Evolutionary conservation across 2,113 vertebrate species (phyloP), one percentile per base, ranked within the genome.

Genomic region (Zosterops lateralis): DNA sequence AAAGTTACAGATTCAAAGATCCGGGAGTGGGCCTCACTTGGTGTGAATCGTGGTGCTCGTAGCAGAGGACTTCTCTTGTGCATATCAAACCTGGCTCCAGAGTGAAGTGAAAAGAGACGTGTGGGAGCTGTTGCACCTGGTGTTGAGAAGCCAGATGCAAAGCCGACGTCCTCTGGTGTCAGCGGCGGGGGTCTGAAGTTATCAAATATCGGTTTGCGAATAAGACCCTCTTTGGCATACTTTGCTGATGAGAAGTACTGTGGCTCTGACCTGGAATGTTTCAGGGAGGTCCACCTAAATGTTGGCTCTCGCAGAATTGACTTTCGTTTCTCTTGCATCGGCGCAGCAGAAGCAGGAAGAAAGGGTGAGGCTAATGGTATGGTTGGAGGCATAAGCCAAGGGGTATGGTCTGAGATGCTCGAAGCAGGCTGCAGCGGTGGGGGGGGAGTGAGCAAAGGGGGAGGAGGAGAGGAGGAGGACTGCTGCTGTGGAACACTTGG

Each of bases 201-300:
- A 97, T 99, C 99, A 67, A 99, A 99, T 89, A 99, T 98, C 1
- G 99, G 99, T 95, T 99, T 99, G 80, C 99, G 98, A 77, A 99
- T 99, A 40, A 99, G 99, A 84, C 99, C 99, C 97, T 99, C 99
- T 98, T 99, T 99, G 98, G 99, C 99, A 90, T 99, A 99, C 96
- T 99, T 99, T 75, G 99, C 99, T 81, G 99, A 99, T 79, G 99
- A 99, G 96, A 99, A 99, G 97, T 98, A 99, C 91, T 98, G 99
- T 16, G 98, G 98, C 78, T 98, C 98, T 18, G 98, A 98, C 84
- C 99, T 97, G 82, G 99, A 98, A 94, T 98, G 98, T 94, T 98
- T 98, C 71, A 98, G 96, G 12, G 99, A 99, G 32, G 98, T 99
- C 99, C 99, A 99, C 74, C 99, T 98, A 78, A 99, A 99, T 0